Conservation (phyloP, 2,888 invertebrate genomes). For the Melinopterus prodromus region DNA sequence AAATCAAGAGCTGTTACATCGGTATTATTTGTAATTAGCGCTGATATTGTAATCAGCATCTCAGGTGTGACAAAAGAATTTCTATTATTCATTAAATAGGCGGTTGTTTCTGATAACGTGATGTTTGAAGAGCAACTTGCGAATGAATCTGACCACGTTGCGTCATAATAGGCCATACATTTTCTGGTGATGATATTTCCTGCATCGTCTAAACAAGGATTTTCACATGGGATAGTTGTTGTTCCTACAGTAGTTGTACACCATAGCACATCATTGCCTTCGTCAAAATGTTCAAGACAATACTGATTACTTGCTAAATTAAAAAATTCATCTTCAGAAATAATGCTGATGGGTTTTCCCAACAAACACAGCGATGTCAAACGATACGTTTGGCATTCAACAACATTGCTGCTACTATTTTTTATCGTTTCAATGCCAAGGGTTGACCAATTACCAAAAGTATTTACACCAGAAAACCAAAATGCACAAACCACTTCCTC, state of each 20-base stretch:
- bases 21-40: not conserved
- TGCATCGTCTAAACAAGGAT: constrained; percentile 21
- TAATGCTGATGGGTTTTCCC: not conserved
- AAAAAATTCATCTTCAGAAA: no score
- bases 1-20: constrained; percentile 26
- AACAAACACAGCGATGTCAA: not conserved
- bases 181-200: constrained; percentile 25
- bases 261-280: constrained; percentile 12
- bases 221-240: constrained; percentile 5
- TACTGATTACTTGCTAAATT: constrained; percentile 22
- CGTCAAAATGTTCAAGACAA: not conserved
- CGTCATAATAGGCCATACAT: constrained; percentile 23
- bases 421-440: constrained; percentile 17
- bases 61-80: not conserved
- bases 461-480: constrained; percentile 28
- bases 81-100: not conserved
- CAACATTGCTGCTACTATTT: not conserved
- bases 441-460: constrained; percentile 31
- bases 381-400: constrained; percentile 7
- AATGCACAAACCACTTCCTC: constrained; percentile 21
- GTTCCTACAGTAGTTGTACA: constrained; percentile 13
- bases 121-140: constrained; percentile 7
- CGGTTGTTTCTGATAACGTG: not conserved
- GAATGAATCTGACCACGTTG: constrained; percentile 22
- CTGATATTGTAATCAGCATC: no score